These are phyloP conservation scores for Pluvialis apricaria DNA, from an alignment of 2,113 vertebrate genomes.

Conservation along the genomic window DNA sequence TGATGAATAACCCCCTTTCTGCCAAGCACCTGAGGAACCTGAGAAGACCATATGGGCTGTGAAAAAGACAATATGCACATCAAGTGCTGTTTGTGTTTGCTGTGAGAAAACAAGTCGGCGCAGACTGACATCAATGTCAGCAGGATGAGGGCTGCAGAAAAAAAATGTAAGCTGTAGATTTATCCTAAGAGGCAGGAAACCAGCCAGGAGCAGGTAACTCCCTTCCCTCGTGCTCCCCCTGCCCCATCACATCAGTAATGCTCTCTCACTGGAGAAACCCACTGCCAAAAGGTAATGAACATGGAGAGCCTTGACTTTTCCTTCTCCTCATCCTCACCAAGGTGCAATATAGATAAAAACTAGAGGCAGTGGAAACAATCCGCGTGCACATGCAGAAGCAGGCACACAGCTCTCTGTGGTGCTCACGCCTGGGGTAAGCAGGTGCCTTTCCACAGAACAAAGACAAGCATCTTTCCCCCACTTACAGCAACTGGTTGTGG, in stretches of 20 bases:
- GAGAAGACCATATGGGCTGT: slow-evolving; percentile 18
- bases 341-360: not conserved
- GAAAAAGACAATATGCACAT: slow-evolving; percentile 39
- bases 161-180: not conserved
- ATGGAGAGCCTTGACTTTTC: not conserved
- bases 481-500: not conserved
- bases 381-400: accelerated
- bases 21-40: slow-evolving; percentile 39
- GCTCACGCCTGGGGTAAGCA: not conserved
- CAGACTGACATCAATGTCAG: slow-evolving; percentile 9
- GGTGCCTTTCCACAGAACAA: not conserved
- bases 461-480: not conserved
- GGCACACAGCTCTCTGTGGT: not conserved
- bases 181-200: not conserved
- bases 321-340: not conserved
- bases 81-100: not conserved
- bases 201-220: not conserved
- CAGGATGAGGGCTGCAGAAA: not conserved
- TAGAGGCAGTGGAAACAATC: not conserved
- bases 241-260: not conserved
- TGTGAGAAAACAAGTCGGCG: not conserved
- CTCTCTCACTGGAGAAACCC: not conserved
- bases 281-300: not conserved
- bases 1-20: not conserved
- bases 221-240: not conserved